Evolutionary conservation across 1,140 invertebrate genomes (phyloP).

Genomic region (Lasioglossum baleicum): DNA sequence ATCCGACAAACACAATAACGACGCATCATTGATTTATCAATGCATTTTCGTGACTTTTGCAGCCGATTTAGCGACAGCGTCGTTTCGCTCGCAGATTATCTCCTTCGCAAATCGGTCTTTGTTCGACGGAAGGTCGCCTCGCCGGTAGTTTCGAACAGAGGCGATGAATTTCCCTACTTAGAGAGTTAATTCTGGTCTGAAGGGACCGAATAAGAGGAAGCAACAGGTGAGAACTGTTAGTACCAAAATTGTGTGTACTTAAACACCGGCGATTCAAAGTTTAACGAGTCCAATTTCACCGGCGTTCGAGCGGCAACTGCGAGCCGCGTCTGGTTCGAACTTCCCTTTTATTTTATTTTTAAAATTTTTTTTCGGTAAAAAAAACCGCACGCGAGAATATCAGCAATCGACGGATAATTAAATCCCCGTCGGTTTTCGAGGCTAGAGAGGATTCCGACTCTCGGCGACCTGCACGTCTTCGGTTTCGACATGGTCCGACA

Average conservation of each 20-base stretch:
- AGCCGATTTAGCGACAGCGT: not conserved
- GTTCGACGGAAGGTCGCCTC: not conserved
- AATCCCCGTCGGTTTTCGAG: not conserved
- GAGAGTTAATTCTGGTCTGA: not conserved
- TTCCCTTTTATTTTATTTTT: not conserved
- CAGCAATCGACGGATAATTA: not conserved
- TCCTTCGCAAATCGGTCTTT: not conserved
- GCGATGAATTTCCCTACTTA: not conserved
- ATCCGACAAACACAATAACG: too few species aligned
- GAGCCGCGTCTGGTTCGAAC: too few species aligned
- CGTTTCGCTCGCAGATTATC: not conserved
- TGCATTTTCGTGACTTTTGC: too few species aligned
- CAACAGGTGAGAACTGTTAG: slow-evolving; percentile 14
- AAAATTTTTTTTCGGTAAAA: not conserved
- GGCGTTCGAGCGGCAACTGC: not conserved
- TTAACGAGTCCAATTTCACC: not conserved
- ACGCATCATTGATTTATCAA: too few species aligned
- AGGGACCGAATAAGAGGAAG: slow-evolving; percentile 12
- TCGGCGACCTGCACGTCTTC: not conserved
- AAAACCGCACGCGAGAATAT: not conserved
- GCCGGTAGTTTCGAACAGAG: too few species aligned
- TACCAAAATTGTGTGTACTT: slow-evolving; percentile 4
- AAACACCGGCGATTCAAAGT: not conserved
- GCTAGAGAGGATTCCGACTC: too few species aligned
- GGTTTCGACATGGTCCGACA: not conserved